Percentiles rank a stretch among this genome's conserved stretches.
Evolutionary conservation across 2,797 vertebrate species (phyloP).

Genomic region (Eulemur mongoz): DNA sequence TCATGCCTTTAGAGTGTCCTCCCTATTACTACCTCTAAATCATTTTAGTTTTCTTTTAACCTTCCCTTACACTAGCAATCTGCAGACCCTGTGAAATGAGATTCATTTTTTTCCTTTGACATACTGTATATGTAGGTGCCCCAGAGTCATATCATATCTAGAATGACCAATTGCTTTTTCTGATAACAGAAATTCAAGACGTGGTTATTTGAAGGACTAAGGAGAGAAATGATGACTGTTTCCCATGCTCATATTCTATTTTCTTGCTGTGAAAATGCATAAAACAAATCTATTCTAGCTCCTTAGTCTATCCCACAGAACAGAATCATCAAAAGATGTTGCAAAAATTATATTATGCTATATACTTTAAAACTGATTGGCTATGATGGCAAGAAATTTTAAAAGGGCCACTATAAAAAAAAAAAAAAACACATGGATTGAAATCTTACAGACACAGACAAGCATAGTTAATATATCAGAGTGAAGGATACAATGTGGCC

Average conservation of each 20-base stretch:
- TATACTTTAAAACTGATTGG: slow-evolving; percentile 60
- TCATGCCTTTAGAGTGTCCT: slow-evolving; percentile 31
- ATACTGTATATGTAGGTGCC: background rate
- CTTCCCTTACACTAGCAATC: slow-evolving; percentile 50
- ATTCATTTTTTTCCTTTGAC: slow-evolving; percentile 56
- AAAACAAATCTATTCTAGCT: background rate
- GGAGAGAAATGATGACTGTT: slow-evolving; percentile 27
- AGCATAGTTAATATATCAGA: background rate
- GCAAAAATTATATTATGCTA: slow-evolving; percentile 51
- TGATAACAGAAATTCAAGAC: slow-evolving; percentile 64
- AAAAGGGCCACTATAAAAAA: background rate
- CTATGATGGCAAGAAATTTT: slow-evolving; percentile 59
- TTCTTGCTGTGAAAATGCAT: slow-evolving; percentile 55
- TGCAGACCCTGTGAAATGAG: background rate
- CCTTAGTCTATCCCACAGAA: slow-evolving; percentile 46
- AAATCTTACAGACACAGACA: background rate
- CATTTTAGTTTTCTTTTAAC: slow-evolving; percentile 43
- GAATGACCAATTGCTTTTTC: slow-evolving; percentile 41
- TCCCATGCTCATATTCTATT: background rate
- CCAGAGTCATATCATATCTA: background rate
- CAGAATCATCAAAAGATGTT: slow-evolving; percentile 49
- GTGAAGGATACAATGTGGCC: background rate
- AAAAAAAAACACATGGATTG: background rate
- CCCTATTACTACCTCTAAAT: slow-evolving; percentile 42
- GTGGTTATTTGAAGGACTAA: slow-evolving; percentile 19